A percentile compares a stretch with the other conserved stretches of the same genome.
phyloP scores from a whole-genome alignment of 2,113 vertebrate genomes.

The Urocitellus parryii region DNA sequence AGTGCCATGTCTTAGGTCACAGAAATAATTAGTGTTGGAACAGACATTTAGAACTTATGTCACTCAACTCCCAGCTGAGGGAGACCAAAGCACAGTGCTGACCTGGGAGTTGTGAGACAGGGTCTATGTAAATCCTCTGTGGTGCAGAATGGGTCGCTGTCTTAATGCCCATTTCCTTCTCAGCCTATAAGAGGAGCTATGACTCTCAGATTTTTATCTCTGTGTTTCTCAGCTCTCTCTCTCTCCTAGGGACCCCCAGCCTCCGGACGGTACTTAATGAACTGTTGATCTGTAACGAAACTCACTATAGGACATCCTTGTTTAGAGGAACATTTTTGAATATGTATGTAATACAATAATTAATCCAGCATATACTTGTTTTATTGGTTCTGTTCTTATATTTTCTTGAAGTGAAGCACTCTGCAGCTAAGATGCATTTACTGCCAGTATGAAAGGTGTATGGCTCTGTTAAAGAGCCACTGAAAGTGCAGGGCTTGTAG shows the following conservation, averaged over 20 bases:
- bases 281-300: conserved; percentile 50
- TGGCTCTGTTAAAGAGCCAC: not conserved
- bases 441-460: not conserved
- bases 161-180: not conserved
- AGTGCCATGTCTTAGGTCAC: conserved; percentile 38
- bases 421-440: conserved; percentile 43
- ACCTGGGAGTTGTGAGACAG: conserved; percentile 28
- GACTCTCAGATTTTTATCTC: conserved; percentile 42
- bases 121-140: conserved; percentile 28
- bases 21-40: conserved; percentile 64
- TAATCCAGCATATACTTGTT: not conserved
- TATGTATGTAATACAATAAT: conserved; percentile 52
- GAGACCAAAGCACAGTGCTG: conserved; percentile 2
- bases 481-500: no score
- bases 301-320: conserved; percentile 30
- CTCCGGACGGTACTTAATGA: not conserved
- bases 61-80: conserved; percentile 49
- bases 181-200: conserved; percentile 22
- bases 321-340: conserved; percentile 64
- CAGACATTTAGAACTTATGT: conserved; percentile 60
- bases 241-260: not conserved
- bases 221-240: not conserved
- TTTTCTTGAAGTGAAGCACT: conserved; percentile 57
- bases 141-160: not conserved
- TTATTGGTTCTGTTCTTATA: conserved; percentile 57